Evolutionary conservation across 2,113 vertebrate genomes (phyloP).

Genomic region (Tympanuchus pallidicinctus): DNA sequence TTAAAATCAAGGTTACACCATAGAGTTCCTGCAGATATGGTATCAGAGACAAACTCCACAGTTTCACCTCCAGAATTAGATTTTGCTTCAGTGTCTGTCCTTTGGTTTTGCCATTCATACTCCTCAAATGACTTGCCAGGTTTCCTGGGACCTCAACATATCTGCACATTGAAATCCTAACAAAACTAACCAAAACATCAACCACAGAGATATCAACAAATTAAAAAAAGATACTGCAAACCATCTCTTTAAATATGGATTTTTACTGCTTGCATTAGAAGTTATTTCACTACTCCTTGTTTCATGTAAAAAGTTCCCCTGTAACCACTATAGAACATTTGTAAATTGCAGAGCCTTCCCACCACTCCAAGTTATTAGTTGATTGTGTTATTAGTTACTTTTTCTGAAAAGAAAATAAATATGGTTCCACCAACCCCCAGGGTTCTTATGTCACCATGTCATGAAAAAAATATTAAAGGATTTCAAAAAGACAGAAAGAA

Average conservation of each 20-base stretch:
- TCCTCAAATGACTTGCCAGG: background rate
- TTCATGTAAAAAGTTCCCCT: background rate
- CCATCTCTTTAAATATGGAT: background rate
- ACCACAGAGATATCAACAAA: background rate
- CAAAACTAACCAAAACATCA: rapidly evolving
- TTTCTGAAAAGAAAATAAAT: background rate
- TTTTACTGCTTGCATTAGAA: background rate
- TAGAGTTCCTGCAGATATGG: background rate
- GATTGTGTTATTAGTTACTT: background rate
- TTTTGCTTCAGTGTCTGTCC: background rate
- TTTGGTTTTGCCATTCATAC: background rate
- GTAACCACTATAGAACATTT: background rate
- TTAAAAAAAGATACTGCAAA: background rate
- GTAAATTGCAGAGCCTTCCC: background rate
- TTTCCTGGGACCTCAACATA: background rate
- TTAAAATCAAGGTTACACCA: background rate
- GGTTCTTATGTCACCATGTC: background rate
- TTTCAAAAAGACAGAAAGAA: background rate
- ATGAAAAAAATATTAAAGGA: background rate
- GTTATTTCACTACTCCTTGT: background rate
- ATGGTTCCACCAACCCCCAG: background rate
- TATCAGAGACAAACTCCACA: background rate
- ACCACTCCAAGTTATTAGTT: background rate
- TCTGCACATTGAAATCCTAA: background rate
- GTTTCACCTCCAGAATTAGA: background rate